Conservation (phyloP, 1,140 invertebrate genomes). For the Helicoverpa zea region DNA sequence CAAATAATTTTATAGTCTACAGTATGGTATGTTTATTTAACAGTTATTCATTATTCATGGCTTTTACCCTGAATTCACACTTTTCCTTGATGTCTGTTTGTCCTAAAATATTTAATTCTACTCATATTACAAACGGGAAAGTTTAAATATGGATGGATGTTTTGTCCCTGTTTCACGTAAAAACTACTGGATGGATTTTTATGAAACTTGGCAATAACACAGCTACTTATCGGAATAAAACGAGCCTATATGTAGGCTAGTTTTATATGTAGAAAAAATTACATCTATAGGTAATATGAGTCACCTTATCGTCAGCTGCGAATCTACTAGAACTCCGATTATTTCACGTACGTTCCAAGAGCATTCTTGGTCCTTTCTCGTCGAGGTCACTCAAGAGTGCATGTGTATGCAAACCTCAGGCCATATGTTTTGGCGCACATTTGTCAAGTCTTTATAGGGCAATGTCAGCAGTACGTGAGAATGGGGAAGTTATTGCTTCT, state of each 20-base stretch:
- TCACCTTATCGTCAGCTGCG: not conserved
- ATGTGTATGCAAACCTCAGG: slow-evolving; percentile 22
- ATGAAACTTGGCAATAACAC: too few relatives aligned
- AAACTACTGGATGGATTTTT: too few relatives aligned
- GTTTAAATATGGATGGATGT: too few relatives aligned
- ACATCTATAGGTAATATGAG: not conserved
- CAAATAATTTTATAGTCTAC: not conserved
- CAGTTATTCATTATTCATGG: too few relatives aligned
- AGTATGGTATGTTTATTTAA: not conserved
- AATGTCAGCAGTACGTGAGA: slow-evolving; percentile 51
- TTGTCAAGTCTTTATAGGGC: slow-evolving; percentile 44
- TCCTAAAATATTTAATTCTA: not conserved
- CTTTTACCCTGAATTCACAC: too few relatives aligned
- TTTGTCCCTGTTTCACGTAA: too few relatives aligned
- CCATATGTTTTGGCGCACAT: slow-evolving; percentile 31
- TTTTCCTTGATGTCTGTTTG: too few relatives aligned
- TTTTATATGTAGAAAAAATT: not conserved
- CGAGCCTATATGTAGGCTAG: too few relatives aligned
- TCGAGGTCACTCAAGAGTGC: slow-evolving; percentile 18
- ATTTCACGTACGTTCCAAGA: slow-evolving; percentile 19
- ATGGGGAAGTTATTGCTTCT: slow-evolving; percentile 19
- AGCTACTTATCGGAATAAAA: too few relatives aligned
- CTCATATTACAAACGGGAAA: not conserved
- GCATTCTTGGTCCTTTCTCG: slow-evolving; percentile 34
- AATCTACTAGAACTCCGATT: not conserved